Conservation (phyloP, 2,113 vertebrate genomes). For the Cyphomyrus discorhynchus region DNA sequence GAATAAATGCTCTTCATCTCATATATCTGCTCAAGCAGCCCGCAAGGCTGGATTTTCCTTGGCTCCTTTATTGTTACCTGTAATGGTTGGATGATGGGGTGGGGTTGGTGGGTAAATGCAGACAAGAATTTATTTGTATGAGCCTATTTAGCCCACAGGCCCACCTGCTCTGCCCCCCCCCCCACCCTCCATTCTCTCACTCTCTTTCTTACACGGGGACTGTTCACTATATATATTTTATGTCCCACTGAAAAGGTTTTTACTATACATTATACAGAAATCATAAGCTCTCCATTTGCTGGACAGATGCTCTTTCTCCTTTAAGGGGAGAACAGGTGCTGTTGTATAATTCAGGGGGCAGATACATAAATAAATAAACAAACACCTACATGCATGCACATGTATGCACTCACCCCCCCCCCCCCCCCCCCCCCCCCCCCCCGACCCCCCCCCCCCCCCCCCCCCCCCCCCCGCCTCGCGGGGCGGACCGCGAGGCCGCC, state of each 20-base stretch:
- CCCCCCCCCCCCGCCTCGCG: too few relatives aligned
- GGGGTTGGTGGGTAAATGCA: neutral
- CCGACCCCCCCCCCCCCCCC: too few relatives aligned
- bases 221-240: constrained; percentile 64
- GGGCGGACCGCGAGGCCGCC: too few relatives aligned
- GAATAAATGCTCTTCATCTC: too few relatives aligned
- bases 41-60: neutral
- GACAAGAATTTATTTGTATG: neutral
- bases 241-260: constrained; percentile 65
- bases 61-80: neutral
- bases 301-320: constrained; percentile 72
- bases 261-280: constrained; percentile 72
- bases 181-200: constrained; percentile 30
- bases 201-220: constrained; percentile 51
- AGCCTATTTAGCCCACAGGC: neutral
- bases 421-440: too few relatives aligned
- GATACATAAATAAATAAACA: constrained; percentile 60
- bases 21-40: neutral
- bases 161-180: neutral
- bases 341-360: constrained; percentile 63
- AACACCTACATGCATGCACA: constrained; percentile 33
- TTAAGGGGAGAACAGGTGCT: constrained; percentile 60
- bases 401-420: constrained; percentile 25
- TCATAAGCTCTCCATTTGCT: constrained; percentile 69
- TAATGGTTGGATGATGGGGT: neutral